These are phyloP conservation scores for Trachelus stipa DNA, from an alignment of 2,888 invertebrate genomes.

Conservation along the genomic window DNA sequence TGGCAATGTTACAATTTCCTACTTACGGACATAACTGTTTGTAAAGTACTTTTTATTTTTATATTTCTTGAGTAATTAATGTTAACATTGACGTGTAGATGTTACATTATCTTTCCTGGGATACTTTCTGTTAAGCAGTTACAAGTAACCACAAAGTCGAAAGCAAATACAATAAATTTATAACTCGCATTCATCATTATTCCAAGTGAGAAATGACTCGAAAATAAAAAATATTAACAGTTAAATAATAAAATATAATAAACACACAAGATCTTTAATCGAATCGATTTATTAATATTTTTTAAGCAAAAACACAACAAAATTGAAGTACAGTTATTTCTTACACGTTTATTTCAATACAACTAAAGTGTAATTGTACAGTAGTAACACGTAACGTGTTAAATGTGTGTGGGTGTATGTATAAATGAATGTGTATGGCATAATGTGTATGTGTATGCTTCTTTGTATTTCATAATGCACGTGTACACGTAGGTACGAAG, in stretches of 20 bases:
- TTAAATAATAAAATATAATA: background rate
- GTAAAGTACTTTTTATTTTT: no score
- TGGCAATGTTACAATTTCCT: no score
- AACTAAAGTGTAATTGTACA: conserved; percentile 61
- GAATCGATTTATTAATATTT: conserved; percentile 58
- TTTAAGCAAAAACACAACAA: conserved; percentile 66
- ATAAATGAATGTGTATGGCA: conserved; percentile 26
- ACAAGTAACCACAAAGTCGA: background rate
- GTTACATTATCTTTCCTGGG: background rate
- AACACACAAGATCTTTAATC: conserved; percentile 7
- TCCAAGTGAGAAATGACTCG: background rate
- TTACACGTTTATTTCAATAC: conserved; percentile 59
- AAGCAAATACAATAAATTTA: background rate
- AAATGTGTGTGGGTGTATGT: conserved; percentile 32
- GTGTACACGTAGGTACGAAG: conserved; percentile 35
- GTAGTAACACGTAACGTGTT: conserved; percentile 52
- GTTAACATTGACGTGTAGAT: background rate
- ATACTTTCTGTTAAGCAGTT: background rate
- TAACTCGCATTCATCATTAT: no score
- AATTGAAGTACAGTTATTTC: conserved; percentile 63
- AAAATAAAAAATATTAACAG: background rate
- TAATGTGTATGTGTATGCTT: conserved; percentile 28
- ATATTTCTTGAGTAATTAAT: no score
- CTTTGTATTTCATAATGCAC: conserved; percentile 27
- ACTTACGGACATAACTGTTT: no score